A percentile compares a stretch with the other conserved stretches of the same genome.
These are phyloP conservation scores for Lochmaea crataegi DNA, from an alignment of 2,888 invertebrate genomes.

Conservation along the genomic window DNA sequence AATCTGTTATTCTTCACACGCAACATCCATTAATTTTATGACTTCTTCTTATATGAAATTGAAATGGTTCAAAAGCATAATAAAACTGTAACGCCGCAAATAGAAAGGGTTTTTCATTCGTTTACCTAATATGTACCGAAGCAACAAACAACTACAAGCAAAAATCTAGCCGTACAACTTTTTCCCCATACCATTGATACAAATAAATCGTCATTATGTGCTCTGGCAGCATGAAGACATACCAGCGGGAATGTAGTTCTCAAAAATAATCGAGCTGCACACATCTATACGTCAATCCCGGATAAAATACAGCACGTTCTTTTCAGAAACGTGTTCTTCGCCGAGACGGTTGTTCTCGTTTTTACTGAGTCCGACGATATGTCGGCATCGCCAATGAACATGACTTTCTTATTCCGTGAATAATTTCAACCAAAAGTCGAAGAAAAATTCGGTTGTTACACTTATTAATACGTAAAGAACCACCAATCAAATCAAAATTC, in stretches of 20 bases:
- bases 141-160: constrained; percentile 54
- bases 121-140: constrained; percentile 53
- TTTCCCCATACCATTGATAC: constrained; percentile 54
- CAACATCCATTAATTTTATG: constrained; percentile 48
- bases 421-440: constrained; percentile 42
- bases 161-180: constrained; percentile 56
- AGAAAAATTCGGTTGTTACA: background rate
- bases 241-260: constrained; percentile 62
- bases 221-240: constrained; percentile 61
- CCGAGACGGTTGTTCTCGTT: constrained; percentile 57
- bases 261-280: constrained; percentile 62
- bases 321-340: constrained; percentile 58
- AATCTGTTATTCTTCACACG: constrained; percentile 27
- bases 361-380: constrained; percentile 54
- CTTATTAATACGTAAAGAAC: too few species aligned
- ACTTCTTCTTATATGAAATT: constrained; percentile 52
- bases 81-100: constrained; percentile 53
- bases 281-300: constrained; percentile 60
- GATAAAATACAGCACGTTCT: constrained; percentile 60
- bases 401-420: constrained; percentile 30
- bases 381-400: constrained; percentile 50
- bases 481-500: background rate
- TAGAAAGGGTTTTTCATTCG: constrained; percentile 45
- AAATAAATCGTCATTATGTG: constrained; percentile 62
- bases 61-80: constrained; percentile 50